These are phyloP conservation scores for Pardalotus punctatus DNA, from an alignment of 2,113 vertebrate genomes.

Conservation along the genomic window DNA sequence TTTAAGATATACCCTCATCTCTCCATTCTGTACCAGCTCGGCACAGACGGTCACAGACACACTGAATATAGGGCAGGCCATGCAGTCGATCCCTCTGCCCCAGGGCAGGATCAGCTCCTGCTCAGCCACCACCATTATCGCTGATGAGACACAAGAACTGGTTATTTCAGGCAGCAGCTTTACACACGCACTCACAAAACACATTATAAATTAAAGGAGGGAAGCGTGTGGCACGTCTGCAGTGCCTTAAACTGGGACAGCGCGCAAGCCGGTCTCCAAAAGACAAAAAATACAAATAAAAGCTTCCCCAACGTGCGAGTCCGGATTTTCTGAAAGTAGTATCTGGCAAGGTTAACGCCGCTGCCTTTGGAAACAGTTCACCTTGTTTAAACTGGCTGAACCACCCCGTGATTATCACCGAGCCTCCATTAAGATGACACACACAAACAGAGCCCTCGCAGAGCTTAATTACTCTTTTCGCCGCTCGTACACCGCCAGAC, in stretches of 20 bases:
- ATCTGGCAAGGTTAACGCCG: neutral
- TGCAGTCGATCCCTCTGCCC: neutral
- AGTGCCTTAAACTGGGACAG: neutral
- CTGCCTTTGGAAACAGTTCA: neutral
- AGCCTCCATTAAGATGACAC: neutral
- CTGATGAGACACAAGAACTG: neutral
- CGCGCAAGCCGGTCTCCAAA: neutral
- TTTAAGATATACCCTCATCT: neutral
- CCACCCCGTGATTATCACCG: neutral
- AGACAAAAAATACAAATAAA: neutral
- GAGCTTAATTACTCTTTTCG: neutral
- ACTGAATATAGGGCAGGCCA: neutral
- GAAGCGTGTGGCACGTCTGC: neutral
- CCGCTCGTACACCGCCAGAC: neutral
- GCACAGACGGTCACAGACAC: neutral
- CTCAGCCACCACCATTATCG: neutral
- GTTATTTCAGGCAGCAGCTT: neutral
- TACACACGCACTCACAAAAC: neutral
- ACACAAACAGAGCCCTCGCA: neutral
- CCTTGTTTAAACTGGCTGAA: slow-evolving; percentile 23
- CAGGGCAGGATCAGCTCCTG: slow-evolving; percentile 10
- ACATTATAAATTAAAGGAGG: neutral
- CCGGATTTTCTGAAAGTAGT: neutral
- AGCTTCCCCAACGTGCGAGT: neutral
- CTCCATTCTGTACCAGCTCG: neutral